These are phyloP conservation scores for Heliothis virescens DNA, from an alignment of 1,140 invertebrate species.

Conservation along the genomic window DNA sequence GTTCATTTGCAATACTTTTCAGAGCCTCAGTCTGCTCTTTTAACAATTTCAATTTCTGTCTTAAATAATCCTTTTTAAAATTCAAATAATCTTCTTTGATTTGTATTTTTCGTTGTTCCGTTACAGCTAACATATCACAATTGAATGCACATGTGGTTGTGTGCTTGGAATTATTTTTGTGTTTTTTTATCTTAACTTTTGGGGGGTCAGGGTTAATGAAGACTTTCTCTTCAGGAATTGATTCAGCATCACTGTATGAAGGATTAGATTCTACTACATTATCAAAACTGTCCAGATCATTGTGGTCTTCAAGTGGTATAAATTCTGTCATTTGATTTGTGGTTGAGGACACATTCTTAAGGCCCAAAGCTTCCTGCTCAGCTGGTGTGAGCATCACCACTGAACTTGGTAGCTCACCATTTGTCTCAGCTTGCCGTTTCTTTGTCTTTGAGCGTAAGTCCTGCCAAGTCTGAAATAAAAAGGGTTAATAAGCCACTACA, in stretches of 20 bases:
- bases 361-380: slow-evolving; percentile 70
- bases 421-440: slow-evolving; percentile 66
- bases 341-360: slow-evolving; percentile 62
- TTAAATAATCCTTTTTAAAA: slow-evolving; percentile 81
- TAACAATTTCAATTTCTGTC: slow-evolving; percentile 74
- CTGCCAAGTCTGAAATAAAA: slow-evolving; percentile 77
- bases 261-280: slow-evolving; percentile 59
- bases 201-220: slow-evolving; percentile 55
- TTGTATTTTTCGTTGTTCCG: slow-evolving; percentile 74
- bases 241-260: slow-evolving; percentile 71
- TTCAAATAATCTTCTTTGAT: slow-evolving; percentile 79
- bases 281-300: slow-evolving; percentile 61
- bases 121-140: slow-evolving; percentile 72
- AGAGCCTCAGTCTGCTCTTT: slow-evolving; percentile 80
- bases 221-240: slow-evolving; percentile 69
- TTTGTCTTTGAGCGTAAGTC: slow-evolving; percentile 77
- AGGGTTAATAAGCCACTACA: background rate
- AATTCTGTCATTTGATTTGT: slow-evolving; percentile 64
- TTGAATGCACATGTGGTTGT: slow-evolving; percentile 72
- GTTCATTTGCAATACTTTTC: slow-evolving; percentile 77
- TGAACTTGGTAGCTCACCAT: slow-evolving; percentile 66
- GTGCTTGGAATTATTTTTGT: slow-evolving; percentile 62
- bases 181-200: slow-evolving; percentile 55
- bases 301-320: slow-evolving; percentile 63
- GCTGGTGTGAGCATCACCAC: slow-evolving; percentile 60